A percentile compares a stretch with the other conserved stretches of the same genome.
phyloP scores from a whole-genome alignment of 2,797 vertebrate species.

The Pseudomugil tenellus region DNA sequence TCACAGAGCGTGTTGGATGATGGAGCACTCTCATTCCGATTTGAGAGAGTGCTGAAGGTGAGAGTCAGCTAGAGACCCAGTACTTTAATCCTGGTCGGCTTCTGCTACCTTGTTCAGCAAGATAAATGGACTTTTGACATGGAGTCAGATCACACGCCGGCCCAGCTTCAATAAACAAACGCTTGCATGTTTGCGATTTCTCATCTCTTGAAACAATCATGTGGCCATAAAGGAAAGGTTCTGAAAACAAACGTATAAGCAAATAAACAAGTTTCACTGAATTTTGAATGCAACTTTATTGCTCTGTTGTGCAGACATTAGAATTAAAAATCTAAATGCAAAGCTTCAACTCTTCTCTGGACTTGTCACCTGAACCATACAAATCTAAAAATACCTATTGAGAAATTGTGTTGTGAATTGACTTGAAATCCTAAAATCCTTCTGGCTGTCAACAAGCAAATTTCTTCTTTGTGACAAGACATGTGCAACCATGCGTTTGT shows the following conservation, averaged over 20 bases:
- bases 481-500: conserved; percentile 15
- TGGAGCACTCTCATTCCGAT: conserved; percentile 82
- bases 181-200: conserved; percentile 45
- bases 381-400: neutral
- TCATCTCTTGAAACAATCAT: conserved; percentile 31
- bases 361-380: neutral
- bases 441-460: conserved; percentile 39
- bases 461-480: conserved; percentile 33
- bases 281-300: neutral
- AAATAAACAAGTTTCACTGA: neutral
- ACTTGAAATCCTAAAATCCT: conserved; percentile 16
- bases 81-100: conserved; percentile 77
- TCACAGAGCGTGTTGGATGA: conserved; percentile 74
- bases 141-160: conserved; percentile 56
- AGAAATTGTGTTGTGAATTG: neutral
- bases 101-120: conserved; percentile 76
- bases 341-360: too few species aligned
- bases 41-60: conserved; percentile 78
- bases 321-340: neutral
- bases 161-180: conserved; percentile 67
- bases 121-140: conserved; percentile 81
- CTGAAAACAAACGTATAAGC: conserved; percentile 5
- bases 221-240: conserved; percentile 1
- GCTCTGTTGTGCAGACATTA: neutral
- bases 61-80: conserved; percentile 74